Base-by-base conservation (phyloP, 2,888 invertebrate species). In the Agrilus cyanescens region DNA sequence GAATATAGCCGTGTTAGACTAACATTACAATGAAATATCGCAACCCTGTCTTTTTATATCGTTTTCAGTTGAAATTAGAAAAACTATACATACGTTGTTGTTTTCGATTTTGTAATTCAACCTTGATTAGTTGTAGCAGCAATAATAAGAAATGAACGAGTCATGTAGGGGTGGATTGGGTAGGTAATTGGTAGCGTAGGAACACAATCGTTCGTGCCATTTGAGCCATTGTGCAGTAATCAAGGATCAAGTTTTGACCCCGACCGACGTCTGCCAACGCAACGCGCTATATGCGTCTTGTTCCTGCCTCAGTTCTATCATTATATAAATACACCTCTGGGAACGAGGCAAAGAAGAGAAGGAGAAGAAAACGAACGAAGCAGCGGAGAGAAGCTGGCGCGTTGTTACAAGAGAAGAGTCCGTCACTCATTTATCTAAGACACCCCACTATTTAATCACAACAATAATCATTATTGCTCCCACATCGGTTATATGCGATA, bases 321-420 rank as follows among this genome's bases (percentile, higher is more conserved):
- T 64, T 64, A 64, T 63, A 64, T 65, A 65, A 65, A 64, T 65
- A 64, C 64, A 64, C 65, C 65, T 60, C 53, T 61, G 64, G 65
- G 65, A 63, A 55, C 54, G 55, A 54, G 46, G 43, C 54, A 54
- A 44, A 46, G 45, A 58, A 55, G 54, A 56, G 54, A 7, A 20
- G 20, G 20, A 20, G 20, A 7, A 5, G 20, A 7, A 20, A 2
- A 7, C 2, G 20, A 20, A 20, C 20, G 20, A 20, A 20, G 7
- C 20, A 7, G 20, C 6, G 25, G 25, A 25, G 25, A 10, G 25
- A 25, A 25, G 25, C 25, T 25, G 25, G 2, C 25, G 10, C 25
- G 25, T 25, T 10, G 10, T 25, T 25, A 2, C 25, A 25, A 25
- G 25, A 25, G 25, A 8, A 10, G 25, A 8, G 25, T 25, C 63